Evolutionary conservation across 1,140 invertebrate genomes (phyloP).

Genomic region (Drosophila persimilis): DNA sequence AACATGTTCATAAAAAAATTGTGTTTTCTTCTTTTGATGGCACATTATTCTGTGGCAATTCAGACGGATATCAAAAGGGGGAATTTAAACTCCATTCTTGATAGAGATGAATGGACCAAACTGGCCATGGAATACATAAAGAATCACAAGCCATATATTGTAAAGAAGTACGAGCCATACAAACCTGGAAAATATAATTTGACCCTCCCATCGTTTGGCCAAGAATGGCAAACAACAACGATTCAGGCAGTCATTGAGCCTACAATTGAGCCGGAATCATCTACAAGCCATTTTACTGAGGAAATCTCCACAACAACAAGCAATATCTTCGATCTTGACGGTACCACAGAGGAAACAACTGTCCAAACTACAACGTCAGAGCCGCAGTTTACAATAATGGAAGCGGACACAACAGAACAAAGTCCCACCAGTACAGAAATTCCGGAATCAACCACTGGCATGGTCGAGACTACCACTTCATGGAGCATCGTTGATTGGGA

Average conservation of each 20-base stretch:
- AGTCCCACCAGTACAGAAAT: neutral
- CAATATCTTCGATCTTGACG: neutral
- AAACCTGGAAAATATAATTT: conserved; percentile 16
- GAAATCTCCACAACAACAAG: conserved; percentile 2
- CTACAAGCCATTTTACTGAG: neutral
- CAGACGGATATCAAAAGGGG: neutral
- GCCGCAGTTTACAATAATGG: no score
- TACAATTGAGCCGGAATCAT: conserved; percentile 2
- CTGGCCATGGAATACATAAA: conserved; percentile 39
- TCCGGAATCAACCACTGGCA: neutral
- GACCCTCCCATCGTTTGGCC: neutral
- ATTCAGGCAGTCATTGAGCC: no score
- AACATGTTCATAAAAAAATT: conserved; percentile 37
- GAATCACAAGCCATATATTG: conserved; percentile 38
- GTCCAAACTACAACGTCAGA: no score
- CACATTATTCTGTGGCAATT: neutral
- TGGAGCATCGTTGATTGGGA: neutral
- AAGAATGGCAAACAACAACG: conserved; percentile 15
- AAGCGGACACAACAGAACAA: neutral
- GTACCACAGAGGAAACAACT: no score
- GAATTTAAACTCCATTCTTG: conserved; percentile 32
- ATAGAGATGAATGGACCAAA: conserved; percentile 46
- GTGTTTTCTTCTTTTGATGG: conserved; percentile 28
- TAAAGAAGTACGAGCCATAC: conserved; percentile 46
- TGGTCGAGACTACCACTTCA: neutral